A percentile compares a stretch with the other conserved stretches of the same genome.
Evolutionary conservation across 2,113 vertebrate genomes (phyloP).

Genomic region (Mellivora capensis): DNA sequence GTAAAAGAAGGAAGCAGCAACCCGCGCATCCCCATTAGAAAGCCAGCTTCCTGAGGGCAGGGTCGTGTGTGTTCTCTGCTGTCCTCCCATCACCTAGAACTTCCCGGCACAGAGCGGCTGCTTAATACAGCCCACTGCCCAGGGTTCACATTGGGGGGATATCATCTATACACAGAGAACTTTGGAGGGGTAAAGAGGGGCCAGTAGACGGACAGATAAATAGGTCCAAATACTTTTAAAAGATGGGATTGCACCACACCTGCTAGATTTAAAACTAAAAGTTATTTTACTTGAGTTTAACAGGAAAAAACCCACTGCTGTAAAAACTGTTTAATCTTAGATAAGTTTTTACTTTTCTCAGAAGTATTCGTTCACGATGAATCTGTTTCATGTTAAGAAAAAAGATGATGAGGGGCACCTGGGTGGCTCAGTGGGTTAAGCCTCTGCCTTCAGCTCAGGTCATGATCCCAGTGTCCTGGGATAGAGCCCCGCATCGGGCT

Average conservation of each 20-base stretch:
- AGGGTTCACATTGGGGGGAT: neutral
- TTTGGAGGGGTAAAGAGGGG: neutral
- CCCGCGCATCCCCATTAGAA: neutral
- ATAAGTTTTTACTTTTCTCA: neutral
- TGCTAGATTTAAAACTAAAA: neutral
- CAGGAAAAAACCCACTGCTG: neutral
- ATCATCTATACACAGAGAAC: neutral
- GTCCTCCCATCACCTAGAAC: neutral
- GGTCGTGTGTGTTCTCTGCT: neutral
- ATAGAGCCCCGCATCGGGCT: too few relatives aligned
- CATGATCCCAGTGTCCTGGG: too few relatives aligned
- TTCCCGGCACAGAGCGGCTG: neutral
- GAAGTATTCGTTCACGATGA: conserved; percentile 1
- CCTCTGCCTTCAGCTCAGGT: too few relatives aligned
- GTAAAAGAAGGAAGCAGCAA: neutral
- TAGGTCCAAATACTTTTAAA: neutral
- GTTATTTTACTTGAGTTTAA: neutral
- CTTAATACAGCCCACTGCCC: neutral
- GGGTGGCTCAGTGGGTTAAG: too few relatives aligned
- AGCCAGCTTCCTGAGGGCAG: neutral
- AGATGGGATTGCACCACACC: neutral
- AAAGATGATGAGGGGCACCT: neutral
- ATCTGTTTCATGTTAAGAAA: neutral
- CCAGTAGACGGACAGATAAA: neutral
- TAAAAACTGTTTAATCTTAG: neutral